These are phyloP conservation scores for Channa maculata DNA, from an alignment of 2,113 vertebrate genomes.

Conservation along the genomic window DNA sequence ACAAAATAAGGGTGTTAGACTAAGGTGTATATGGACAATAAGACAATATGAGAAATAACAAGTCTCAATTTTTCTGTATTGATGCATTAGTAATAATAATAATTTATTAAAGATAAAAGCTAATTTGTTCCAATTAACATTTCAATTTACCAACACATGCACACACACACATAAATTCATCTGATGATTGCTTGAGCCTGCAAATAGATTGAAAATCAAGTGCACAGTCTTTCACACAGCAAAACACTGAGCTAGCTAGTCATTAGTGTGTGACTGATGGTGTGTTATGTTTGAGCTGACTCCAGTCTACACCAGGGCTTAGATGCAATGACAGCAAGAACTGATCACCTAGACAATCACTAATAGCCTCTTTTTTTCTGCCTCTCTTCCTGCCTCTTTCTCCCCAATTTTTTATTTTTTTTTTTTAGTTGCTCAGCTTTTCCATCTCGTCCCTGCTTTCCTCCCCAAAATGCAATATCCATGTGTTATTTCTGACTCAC, in stretches of 20 bases:
- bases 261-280: constrained; percentile 64
- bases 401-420: constrained; percentile 22
- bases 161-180: constrained; percentile 1
- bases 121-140: constrained; percentile 18
- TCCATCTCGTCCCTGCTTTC: neutral
- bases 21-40: neutral
- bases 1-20: neutral
- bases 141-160: neutral
- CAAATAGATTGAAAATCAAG: constrained; percentile 19
- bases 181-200: constrained; percentile 23
- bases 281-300: constrained; percentile 55
- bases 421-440: neutral
- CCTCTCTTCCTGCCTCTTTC: constrained; percentile 14
- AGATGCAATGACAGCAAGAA: constrained; percentile 45
- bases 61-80: neutral
- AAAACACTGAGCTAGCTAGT: constrained; percentile 32
- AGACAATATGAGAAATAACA: neutral
- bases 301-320: constrained; percentile 38
- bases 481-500: constrained; percentile 22
- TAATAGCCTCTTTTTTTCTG: constrained; percentile 12
- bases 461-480: constrained; percentile 25
- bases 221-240: neutral
- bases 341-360: constrained; percentile 41
- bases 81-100: neutral
- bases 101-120: neutral